These are phyloP conservation scores for Parapsyche elsis DNA, from an alignment of 1,140 invertebrate species.

Conservation along the genomic window DNA sequence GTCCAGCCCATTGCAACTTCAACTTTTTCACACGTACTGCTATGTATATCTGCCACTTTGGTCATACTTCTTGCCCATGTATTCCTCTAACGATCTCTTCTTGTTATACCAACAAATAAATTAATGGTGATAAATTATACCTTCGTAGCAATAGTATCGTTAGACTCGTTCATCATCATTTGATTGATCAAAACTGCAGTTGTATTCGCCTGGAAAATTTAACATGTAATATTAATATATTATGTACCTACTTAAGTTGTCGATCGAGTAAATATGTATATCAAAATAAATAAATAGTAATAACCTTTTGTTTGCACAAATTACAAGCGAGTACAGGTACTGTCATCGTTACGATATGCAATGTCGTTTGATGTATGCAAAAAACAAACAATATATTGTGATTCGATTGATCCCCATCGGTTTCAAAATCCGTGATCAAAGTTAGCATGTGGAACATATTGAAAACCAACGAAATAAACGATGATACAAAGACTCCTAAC, in stretches of 20 bases:
- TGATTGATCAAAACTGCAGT: slow-evolving; percentile 33
- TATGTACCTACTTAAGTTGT: neutral
- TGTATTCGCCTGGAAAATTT: slow-evolving; percentile 22
- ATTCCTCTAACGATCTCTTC: too few species aligned
- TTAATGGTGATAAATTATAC: neutral
- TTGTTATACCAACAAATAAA: neutral
- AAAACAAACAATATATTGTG: neutral
- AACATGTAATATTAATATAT: neutral
- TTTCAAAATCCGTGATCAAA: neutral
- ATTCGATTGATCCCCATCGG: neutral
- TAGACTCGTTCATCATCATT: slow-evolving; percentile 30
- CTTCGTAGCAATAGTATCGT: slow-evolving; percentile 13
- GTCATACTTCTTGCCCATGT: too few species aligned
- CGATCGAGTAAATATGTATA: neutral
- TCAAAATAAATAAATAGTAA: neutral
- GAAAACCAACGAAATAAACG: slow-evolving; percentile 13
- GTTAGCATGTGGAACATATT: neutral
- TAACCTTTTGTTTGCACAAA: neutral
- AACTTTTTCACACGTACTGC: too few species aligned
- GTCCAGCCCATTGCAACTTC: too few species aligned
- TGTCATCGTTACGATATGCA: neutral
- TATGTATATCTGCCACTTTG: too few species aligned
- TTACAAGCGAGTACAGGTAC: neutral
- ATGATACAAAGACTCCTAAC: neutral
- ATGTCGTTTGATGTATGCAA: neutral